Conservation (phyloP, 2,797 vertebrate species). For the Sebastes matsubarae region DNA sequence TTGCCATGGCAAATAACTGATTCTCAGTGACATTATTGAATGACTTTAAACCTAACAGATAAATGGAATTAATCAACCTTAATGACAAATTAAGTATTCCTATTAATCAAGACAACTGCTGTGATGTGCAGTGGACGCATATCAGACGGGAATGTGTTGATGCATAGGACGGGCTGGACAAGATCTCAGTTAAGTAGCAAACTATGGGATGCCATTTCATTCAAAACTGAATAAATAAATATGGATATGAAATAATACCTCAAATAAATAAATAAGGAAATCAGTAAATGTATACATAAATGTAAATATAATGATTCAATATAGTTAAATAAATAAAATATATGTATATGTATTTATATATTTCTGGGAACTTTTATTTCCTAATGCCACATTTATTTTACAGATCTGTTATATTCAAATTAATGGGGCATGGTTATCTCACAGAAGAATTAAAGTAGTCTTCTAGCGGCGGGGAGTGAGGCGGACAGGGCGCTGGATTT, state of each 20-base stretch:
- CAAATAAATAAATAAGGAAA: neutral
- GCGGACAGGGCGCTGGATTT: no score
- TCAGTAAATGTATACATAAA: neutral
- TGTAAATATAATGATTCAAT: neutral
- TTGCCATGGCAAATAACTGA: conserved; percentile 79
- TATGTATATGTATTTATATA: neutral
- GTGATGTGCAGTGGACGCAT: conserved; percentile 42
- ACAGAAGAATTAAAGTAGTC: no score
- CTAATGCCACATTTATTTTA: no score
- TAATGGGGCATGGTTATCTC: no score
- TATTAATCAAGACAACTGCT: conserved; percentile 81
- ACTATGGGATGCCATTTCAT: neutral
- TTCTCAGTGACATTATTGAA: conserved; percentile 71
- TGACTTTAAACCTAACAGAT: conserved; percentile 76
- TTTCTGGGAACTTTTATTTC: neutral
- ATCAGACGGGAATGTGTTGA: conserved; percentile 32
- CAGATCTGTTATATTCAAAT: no score
- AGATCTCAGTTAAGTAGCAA: neutral
- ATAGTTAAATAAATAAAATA: neutral
- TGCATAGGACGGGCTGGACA: neutral
- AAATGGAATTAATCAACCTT: conserved; percentile 82
- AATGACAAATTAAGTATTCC: conserved; percentile 85
- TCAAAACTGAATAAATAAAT: neutral
- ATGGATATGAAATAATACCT: neutral
- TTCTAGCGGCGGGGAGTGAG: no score